These are phyloP conservation scores for Copidosoma aretas DNA, from an alignment of 2,888 invertebrate genomes.

Conservation along the genomic window DNA sequence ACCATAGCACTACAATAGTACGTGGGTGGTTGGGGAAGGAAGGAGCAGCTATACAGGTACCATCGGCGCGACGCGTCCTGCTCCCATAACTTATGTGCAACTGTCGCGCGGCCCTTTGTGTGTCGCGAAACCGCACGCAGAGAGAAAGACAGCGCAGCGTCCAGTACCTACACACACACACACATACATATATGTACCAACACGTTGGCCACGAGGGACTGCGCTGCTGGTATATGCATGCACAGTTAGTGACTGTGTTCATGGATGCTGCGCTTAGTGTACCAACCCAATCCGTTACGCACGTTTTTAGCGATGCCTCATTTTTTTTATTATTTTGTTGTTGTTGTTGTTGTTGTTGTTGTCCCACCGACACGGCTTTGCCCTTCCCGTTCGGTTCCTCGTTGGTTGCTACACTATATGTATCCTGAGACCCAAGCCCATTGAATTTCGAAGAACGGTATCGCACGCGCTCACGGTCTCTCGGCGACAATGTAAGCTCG, in stretches of 20 bases:
- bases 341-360: too few species aligned
- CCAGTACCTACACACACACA: neutral
- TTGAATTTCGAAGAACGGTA: constrained; percentile 36
- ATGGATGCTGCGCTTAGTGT: too few species aligned
- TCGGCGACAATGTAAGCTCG: neutral
- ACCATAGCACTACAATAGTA: too few species aligned
- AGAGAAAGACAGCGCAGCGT: neutral
- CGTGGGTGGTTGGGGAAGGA: constrained; percentile 23
- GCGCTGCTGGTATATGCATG: too few species aligned
- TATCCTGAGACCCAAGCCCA: constrained; percentile 1
- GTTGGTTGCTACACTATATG: neutral
- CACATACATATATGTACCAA: too few species aligned
- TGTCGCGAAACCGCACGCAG: neutral
- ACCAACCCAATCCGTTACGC: too few species aligned
- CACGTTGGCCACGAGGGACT: too few species aligned
- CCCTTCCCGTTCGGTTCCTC: neutral
- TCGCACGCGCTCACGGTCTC: neutral
- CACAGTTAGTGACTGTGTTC: too few species aligned
- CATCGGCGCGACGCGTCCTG: constrained; percentile 3
- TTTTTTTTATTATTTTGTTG: too few species aligned
- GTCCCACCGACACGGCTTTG: neutral
- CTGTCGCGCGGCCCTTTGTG: constrained; percentile 7
- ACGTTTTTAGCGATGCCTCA: too few species aligned
- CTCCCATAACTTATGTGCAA: constrained; percentile 1
- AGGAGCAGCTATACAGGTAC: constrained; percentile 1